Evolutionary conservation across 1,140 invertebrate species (phyloP).

Genomic region (Stenopsyche tienmushanensis): DNA sequence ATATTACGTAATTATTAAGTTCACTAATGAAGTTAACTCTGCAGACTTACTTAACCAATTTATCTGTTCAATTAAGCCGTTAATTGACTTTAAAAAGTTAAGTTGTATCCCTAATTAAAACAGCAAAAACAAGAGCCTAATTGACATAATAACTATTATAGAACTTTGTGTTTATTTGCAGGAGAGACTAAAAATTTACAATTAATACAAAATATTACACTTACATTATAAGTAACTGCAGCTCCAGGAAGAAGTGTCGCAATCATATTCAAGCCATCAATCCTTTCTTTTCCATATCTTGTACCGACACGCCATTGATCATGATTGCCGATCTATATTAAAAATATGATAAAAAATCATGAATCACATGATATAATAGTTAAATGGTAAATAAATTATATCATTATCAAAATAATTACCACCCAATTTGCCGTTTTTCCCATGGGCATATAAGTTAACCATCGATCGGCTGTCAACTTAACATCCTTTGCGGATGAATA

Average conservation of each 20-base stretch:
- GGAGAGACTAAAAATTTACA: too few relatives aligned
- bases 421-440: slow-evolving; percentile 65
- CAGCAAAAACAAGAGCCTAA: too few relatives aligned
- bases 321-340: slow-evolving; percentile 70
- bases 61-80: too few relatives aligned
- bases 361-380: background rate
- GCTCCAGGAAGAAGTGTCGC: slow-evolving; percentile 74
- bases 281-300: slow-evolving; percentile 61
- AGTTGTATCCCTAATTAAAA: too few relatives aligned
- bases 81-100: too few relatives aligned
- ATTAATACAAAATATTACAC: too few relatives aligned
- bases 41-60: too few relatives aligned
- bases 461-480: slow-evolving; percentile 56
- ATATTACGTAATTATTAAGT: too few relatives aligned
- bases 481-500: slow-evolving; percentile 57
- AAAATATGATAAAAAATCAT: slow-evolving; percentile 3
- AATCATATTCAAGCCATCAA: slow-evolving; percentile 76
- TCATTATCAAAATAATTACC: too few relatives aligned
- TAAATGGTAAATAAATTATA: background rate
- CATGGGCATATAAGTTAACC: slow-evolving; percentile 60
- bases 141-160: too few relatives aligned
- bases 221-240: slow-evolving; percentile 71
- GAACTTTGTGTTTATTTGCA: too few relatives aligned
- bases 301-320: slow-evolving; percentile 67
- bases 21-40: too few relatives aligned